phyloP scores from a whole-genome alignment of 1,140 invertebrate genomes.

The Heterodera carotae region DNA sequence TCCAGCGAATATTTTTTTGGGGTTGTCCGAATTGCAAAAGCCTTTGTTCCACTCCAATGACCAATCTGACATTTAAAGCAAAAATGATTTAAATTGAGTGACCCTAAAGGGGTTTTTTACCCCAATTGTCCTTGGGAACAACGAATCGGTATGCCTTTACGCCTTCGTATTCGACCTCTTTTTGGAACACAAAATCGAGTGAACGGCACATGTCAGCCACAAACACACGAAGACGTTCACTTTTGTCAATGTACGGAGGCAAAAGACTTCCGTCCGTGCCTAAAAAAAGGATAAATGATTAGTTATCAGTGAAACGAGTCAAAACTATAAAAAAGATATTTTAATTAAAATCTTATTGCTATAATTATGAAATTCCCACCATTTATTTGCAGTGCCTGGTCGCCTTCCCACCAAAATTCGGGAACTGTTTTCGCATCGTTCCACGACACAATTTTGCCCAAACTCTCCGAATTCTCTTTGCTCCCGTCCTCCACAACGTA shows the following conservation, averaged over 20 bases:
- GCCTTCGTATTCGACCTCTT: slow-evolving; percentile 53
- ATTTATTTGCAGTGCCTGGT: slow-evolving; percentile 53
- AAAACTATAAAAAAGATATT: too few relatives aligned
- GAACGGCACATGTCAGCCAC: slow-evolving; percentile 59
- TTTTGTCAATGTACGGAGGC: slow-evolving; percentile 55
- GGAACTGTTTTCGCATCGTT: slow-evolving; percentile 47
- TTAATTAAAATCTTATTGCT: neutral
- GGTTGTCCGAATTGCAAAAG: slow-evolving; percentile 48
- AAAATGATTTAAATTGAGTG: neutral
- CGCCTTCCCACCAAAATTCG: slow-evolving; percentile 53
- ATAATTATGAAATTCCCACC: too few relatives aligned
- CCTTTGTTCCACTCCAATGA: slow-evolving; percentile 38
- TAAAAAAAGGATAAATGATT: neutral
- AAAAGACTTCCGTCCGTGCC: slow-evolving; percentile 62
- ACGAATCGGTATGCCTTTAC: slow-evolving; percentile 48
- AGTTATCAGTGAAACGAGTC: neutral
- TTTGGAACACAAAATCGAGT: slow-evolving; percentile 45
- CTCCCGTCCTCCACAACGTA: slow-evolving; percentile 55
- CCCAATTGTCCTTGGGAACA: slow-evolving; percentile 37
- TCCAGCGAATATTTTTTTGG: slow-evolving; percentile 38
- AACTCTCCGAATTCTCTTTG: slow-evolving; percentile 44
- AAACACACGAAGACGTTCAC: slow-evolving; percentile 57
- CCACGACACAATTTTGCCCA: slow-evolving; percentile 56
- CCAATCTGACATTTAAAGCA: neutral
- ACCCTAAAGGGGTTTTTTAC: neutral